Evolutionary conservation across 1,140 invertebrate genomes (phyloP).

Genomic region (Drosophila sucinea): DNA sequence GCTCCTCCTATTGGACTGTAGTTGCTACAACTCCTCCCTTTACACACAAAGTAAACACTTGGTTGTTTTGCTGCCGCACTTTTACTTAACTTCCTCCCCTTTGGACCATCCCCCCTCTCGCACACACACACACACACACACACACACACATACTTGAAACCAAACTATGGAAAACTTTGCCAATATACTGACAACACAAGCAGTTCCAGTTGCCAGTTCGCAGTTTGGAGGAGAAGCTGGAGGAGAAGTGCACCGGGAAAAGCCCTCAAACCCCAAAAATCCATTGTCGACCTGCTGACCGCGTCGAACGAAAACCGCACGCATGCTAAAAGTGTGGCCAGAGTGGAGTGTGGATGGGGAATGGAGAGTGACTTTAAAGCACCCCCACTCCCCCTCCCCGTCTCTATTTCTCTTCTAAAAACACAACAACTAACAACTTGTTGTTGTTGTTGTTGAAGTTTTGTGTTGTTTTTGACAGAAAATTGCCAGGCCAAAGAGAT

Average conservation of each 20-base stretch:
- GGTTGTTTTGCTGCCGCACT: conserved; percentile 34
- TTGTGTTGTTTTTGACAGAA: conserved; percentile 72
- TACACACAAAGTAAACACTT: conserved; percentile 60
- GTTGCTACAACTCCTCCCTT: conserved; percentile 9
- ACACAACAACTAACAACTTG: conserved; percentile 45
- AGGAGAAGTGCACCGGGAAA: background rate
- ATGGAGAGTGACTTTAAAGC: conserved; percentile 47
- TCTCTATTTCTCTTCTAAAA: background rate
- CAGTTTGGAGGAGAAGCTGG: conserved; percentile 22
- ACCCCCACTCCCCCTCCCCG: background rate
- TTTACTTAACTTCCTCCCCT: conserved; percentile 32
- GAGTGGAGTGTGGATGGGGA: conserved; percentile 20
- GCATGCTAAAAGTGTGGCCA: conserved; percentile 73
- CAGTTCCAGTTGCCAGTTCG: conserved; percentile 53
- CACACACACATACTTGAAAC: conserved; percentile 20
- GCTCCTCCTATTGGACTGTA: background rate
- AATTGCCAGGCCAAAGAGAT: conserved; percentile 47
- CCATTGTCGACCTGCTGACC: conserved; percentile 61
- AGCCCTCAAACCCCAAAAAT: conserved; percentile 24
- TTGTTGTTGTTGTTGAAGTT: conserved; percentile 36
- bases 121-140: background rate
- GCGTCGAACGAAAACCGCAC: conserved; percentile 55
- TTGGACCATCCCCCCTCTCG: background rate
- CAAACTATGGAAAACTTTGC: conserved; percentile 67
- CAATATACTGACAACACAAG: conserved; percentile 55